Evolutionary conservation across 2,113 vertebrate genomes (phyloP), one percentile per base, ranked within the genome.

Genomic region (Orthonyx spaldingii): DNA sequence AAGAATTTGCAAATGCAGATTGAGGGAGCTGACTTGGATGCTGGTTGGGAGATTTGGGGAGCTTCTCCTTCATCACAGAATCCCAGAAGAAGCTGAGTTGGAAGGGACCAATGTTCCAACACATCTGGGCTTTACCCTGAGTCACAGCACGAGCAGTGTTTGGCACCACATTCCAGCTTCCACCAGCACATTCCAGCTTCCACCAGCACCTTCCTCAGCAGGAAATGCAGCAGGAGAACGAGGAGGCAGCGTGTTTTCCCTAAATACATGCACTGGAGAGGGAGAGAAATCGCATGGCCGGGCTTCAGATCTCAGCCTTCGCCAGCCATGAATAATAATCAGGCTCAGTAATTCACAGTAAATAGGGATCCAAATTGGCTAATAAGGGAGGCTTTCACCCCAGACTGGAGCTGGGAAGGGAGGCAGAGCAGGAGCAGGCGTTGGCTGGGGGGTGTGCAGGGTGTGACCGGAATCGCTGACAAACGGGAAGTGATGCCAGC

Each of bases 361-460:
- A 98, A 98, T 96, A 95, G 96, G 90, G 97, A 97, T 94, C 97
- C 98, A 98, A 97, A 98, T 96, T 98, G 98, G 96, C 98, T 98
- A 97, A 98, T 97, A 97, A 97, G 97, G 95, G 95, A 98, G 90
- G 96, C 96, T 98, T 96, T 98, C 98, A 97, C 98, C 98, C 98
- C 97, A 97, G 96, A 97, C 96, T 33, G 74, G 92, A 97, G 79
- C 97, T 66, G 52, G 96, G 92, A 63, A 76, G 94, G 89, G 86
- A 94, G 77, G 35, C 76, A 93, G 89, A 84, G 89, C 87, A 35
- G 15, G 84, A 93, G 72, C 66, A 56, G 83, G 32, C 21, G 6
- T 33, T 59, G 49, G 96, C 87, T 33, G 81, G 74, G 72, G 75
- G 80, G 89, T 59, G 87, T 44, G 89, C 84, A 10, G 1, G 9